Evolutionary conservation across 1,140 invertebrate genomes (phyloP).

Genomic region (Pseudomyrmex dendroicus): DNA sequence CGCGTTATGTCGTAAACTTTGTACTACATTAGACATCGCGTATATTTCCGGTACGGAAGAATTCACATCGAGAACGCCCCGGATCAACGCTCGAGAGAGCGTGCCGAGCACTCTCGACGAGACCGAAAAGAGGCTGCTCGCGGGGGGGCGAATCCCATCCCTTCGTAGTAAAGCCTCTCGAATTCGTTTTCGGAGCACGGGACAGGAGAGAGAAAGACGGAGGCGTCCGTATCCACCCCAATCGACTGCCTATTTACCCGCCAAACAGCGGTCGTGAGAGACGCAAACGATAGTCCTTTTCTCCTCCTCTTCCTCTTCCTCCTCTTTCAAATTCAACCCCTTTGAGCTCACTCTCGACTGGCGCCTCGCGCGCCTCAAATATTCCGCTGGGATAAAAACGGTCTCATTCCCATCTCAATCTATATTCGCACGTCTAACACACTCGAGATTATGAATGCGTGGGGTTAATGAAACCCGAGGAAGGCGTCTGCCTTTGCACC

Average conservation of each 20-base stretch:
- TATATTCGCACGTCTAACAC: slow-evolving; percentile 84
- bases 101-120: slow-evolving; percentile 42
- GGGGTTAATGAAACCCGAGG: slow-evolving; percentile 83
- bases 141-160: neutral
- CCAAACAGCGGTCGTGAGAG: slow-evolving; percentile 71
- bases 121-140: slow-evolving; percentile 25
- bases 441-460: slow-evolving; percentile 84
- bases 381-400: slow-evolving; percentile 78
- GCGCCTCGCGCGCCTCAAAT: slow-evolving; percentile 74
- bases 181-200: slow-evolving; percentile 36
- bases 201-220: neutral
- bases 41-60: slow-evolving; percentile 66
- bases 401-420: slow-evolving; percentile 84
- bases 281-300: slow-evolving; percentile 28
- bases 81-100: slow-evolving; percentile 72
- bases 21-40: slow-evolving; percentile 38
- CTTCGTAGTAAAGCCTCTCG: slow-evolving; percentile 15
- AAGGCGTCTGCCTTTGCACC: slow-evolving; percentile 82
- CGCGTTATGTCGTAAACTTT: slow-evolving; percentile 52
- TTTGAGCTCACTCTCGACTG: slow-evolving; percentile 66
- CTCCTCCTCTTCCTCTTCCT: slow-evolving; percentile 55
- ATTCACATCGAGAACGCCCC: slow-evolving; percentile 80
- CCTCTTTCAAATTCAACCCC: slow-evolving; percentile 75
- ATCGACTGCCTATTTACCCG: slow-evolving; percentile 80
- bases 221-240: slow-evolving; percentile 46